phyloP scores from a whole-genome alignment of 2,113 vertebrate genomes.

The Etia nguti region DNA sequence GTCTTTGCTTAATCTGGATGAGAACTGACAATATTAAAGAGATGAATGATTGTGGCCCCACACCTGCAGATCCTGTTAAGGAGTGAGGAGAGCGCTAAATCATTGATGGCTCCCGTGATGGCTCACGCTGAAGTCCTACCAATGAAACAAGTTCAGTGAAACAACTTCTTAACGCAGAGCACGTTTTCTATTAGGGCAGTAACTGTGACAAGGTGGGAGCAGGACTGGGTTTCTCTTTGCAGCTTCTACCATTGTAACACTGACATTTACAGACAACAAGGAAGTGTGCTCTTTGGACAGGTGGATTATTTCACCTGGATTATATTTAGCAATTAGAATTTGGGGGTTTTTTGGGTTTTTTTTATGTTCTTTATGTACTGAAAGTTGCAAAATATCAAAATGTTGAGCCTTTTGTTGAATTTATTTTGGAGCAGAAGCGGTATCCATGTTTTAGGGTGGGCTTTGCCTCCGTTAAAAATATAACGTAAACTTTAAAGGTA shows the following conservation, averaged over 20 bases:
- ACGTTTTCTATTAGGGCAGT: slow-evolving; percentile 51
- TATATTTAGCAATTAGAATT: background rate
- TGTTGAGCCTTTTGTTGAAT: background rate
- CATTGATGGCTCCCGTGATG: slow-evolving; percentile 49
- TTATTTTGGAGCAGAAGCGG: background rate
- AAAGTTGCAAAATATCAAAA: background rate
- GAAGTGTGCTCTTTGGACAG: background rate
- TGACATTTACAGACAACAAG: background rate
- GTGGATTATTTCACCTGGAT: background rate
- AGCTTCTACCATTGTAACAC: background rate
- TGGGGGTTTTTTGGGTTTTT: background rate
- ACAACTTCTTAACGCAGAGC: slow-evolving; percentile 29
- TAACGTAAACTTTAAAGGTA: background rate
- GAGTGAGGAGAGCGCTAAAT: slow-evolving; percentile 45
- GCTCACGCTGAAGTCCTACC: slow-evolving; percentile 6
- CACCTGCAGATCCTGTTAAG: slow-evolving; percentile 44
- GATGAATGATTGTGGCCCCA: slow-evolving; percentile 36
- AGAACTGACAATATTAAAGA: slow-evolving; percentile 41
- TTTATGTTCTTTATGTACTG: background rate
- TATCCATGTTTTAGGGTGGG: background rate
- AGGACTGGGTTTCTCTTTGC: slow-evolving; percentile 6
- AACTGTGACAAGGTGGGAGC: slow-evolving; percentile 15
- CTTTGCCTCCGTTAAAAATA: background rate
- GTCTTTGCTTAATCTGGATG: slow-evolving; percentile 3
- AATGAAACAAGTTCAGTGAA: slow-evolving; percentile 26